Evolutionary conservation across 1,140 invertebrate species (phyloP).

Genomic region (Dinoponera quadriceps): DNA sequence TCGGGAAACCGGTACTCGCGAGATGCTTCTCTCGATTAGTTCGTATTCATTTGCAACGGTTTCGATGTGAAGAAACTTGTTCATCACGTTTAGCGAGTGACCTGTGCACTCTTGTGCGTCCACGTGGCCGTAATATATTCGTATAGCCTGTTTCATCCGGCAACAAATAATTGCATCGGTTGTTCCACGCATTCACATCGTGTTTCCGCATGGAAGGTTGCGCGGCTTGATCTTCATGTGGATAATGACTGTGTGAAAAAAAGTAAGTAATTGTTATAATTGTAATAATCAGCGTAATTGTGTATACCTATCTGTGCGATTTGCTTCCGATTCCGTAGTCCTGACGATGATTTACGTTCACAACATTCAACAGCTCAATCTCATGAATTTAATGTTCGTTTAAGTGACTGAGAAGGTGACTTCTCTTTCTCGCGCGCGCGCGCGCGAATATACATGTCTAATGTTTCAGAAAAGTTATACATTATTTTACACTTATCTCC

Average conservation of each 20-base stretch:
- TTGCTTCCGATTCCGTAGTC: conserved; percentile 35
- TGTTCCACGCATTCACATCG: conserved; percentile 14
- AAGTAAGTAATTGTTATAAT: conserved; percentile 62
- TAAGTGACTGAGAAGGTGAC: not conserved
- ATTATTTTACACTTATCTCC: conserved; percentile 10
- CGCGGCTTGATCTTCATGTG: conserved; percentile 56
- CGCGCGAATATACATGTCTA: not conserved
- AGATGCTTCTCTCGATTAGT: no score
- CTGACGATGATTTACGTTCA: conserved; percentile 26
- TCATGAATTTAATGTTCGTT: conserved; percentile 38
- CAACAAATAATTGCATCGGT: conserved; percentile 42
- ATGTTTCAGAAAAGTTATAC: not conserved
- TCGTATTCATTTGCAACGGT: no score
- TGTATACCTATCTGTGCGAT: conserved; percentile 25
- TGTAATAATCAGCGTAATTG: conserved; percentile 56
- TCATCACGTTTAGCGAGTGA: not conserved
- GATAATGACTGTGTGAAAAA: conserved; percentile 70
- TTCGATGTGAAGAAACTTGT: not conserved
- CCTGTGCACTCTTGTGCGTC: not conserved
- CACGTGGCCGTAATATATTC: not conserved
- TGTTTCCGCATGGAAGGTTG: conserved; percentile 45
- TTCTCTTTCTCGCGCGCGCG: not conserved
- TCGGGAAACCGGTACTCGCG: no score
- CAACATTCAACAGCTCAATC: conserved; percentile 35
- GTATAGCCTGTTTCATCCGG: not conserved